These are phyloP conservation scores for Chironomus striatipennis DNA, from an alignment of 1,140 invertebrate genomes.

Conservation along the genomic window DNA sequence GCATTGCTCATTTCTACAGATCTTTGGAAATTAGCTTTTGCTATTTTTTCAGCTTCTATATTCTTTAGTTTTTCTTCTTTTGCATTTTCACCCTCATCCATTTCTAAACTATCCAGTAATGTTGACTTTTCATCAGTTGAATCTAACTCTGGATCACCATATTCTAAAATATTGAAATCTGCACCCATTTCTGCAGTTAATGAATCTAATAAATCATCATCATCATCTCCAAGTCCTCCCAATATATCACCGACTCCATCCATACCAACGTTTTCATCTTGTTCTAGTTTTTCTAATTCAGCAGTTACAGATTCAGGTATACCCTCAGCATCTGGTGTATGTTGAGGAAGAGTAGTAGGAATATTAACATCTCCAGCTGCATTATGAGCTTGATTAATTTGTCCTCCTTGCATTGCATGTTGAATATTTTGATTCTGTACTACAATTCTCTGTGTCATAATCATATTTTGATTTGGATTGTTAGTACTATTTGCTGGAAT, in stretches of 20 bases:
- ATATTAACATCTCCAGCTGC: neutral
- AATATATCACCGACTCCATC: conserved; percentile 66
- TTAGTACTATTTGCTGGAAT: neutral
- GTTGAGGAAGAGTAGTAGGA: neutral
- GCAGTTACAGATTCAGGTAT: conserved; percentile 71
- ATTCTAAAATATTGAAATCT: conserved; percentile 93
- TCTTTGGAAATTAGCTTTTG: neutral
- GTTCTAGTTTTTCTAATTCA: conserved; percentile 70
- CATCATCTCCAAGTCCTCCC: conserved; percentile 74
- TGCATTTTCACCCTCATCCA: conserved; percentile 57
- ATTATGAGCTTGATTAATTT: neutral
- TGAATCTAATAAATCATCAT: conserved; percentile 68
- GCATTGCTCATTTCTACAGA: neutral
- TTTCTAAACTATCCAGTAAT: conserved; percentile 65
- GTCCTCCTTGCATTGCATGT: neutral
- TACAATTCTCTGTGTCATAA: neutral
- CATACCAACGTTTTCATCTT: conserved; percentile 56
- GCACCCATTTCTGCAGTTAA: conserved; percentile 75
- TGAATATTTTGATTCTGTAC: neutral
- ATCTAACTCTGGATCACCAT: conserved; percentile 89
- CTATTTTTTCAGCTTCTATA: neutral
- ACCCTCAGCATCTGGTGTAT: conserved; percentile 41
- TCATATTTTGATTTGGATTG: neutral
- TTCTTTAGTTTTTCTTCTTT: conserved; percentile 50
- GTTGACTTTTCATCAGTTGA: conserved; percentile 65